A percentile compares a stretch with the other conserved stretches of the same genome.
These are phyloP conservation scores for Eurytoma californica DNA, from an alignment of 2,888 invertebrate genomes.

Conservation along the genomic window DNA sequence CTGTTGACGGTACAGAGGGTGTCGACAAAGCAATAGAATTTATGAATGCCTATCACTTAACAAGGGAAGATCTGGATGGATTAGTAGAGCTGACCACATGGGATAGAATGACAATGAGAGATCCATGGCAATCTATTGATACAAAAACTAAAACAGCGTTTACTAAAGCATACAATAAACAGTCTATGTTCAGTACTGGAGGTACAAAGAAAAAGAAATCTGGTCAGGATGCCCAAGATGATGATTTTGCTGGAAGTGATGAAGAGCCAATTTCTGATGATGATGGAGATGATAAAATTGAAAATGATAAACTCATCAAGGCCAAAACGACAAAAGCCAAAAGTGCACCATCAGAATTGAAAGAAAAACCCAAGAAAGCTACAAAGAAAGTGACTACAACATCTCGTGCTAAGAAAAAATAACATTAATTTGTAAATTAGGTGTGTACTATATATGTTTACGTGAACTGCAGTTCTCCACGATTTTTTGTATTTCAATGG, in stretches of 20 bases:
- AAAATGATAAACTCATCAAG: slow-evolving; percentile 54
- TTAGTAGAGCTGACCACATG: slow-evolving; percentile 90
- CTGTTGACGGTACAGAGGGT: slow-evolving; percentile 83
- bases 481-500: slow-evolving; percentile 16
- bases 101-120: slow-evolving; percentile 84
- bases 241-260: slow-evolving; percentile 79
- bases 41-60: slow-evolving; percentile 89
- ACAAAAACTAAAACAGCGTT: slow-evolving; percentile 93
- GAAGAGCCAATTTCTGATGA: slow-evolving; percentile 35
- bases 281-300: slow-evolving; percentile 46
- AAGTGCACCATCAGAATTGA: slow-evolving; percentile 19
- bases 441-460: not conserved
- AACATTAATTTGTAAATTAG: slow-evolving; percentile 24
- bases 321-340: slow-evolving; percentile 47
- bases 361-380: slow-evolving; percentile 35
- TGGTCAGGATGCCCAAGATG: slow-evolving; percentile 74
- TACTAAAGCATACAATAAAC: slow-evolving; percentile 94
- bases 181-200: slow-evolving; percentile 79
- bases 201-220: slow-evolving; percentile 79
- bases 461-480: not conserved
- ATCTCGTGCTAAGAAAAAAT: slow-evolving; percentile 33
- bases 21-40: slow-evolving; percentile 83
- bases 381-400: not conserved
- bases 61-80: slow-evolving; percentile 94
- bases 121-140: slow-evolving; percentile 86